Conservation (phyloP, 92 coral and sea anemone genomes). For the Bergia puertoricense region DNA sequence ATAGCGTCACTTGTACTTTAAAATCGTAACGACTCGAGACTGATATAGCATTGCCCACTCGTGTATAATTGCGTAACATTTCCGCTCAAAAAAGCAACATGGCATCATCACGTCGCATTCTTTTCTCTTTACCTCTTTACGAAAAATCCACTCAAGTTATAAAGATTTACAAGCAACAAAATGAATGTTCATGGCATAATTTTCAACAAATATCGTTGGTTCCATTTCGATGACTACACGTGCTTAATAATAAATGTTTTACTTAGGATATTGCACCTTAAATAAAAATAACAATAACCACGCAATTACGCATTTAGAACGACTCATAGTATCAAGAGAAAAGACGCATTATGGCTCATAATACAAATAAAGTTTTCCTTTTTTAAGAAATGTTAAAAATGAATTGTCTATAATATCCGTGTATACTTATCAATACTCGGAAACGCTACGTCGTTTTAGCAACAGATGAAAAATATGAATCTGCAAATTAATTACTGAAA, state of each 20-base stretch:
- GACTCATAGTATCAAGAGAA: neutral
- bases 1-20: neutral
- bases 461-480: too few relatives aligned
- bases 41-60: neutral
- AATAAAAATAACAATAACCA: neutral
- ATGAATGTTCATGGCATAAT: neutral
- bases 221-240: neutral
- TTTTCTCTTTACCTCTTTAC: neutral
- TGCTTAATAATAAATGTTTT: neutral
- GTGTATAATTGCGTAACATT: too few relatives aligned
- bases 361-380: too few relatives aligned
- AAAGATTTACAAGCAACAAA: neutral
- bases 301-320: neutral
- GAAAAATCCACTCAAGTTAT: neutral
- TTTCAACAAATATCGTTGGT: neutral
- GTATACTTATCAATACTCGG: too few relatives aligned
- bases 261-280: neutral
- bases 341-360: too few relatives aligned
- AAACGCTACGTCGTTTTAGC: too few relatives aligned
- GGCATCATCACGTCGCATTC: too few relatives aligned
- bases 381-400: too few relatives aligned
- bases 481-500: too few relatives aligned
- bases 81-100: too few relatives aligned
- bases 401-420: too few relatives aligned
- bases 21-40: neutral